Conservation (phyloP, 2,888 invertebrate genomes). For the Arctia plantaginis region DNA sequence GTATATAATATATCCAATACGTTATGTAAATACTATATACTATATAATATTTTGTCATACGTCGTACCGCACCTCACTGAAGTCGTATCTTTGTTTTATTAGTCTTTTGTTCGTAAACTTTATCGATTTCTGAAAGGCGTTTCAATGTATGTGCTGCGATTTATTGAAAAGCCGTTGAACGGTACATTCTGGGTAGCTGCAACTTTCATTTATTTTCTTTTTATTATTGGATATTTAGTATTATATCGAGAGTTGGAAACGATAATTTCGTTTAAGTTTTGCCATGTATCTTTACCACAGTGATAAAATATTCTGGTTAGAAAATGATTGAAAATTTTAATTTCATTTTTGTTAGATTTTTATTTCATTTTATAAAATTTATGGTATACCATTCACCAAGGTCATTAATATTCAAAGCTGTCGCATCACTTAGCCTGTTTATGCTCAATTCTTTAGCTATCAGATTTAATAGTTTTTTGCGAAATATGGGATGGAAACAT, state of each 20-base stretch:
- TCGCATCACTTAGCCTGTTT: neutral
- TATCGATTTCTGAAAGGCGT: constrained; percentile 39
- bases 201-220: constrained; percentile 16
- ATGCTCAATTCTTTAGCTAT: neutral
- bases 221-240: constrained; percentile 4
- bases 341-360: neutral
- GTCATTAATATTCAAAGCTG: no score
- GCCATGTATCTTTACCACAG: neutral
- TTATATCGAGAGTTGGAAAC: neutral
- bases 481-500: neutral
- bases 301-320: neutral
- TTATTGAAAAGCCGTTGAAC: constrained; percentile 27
- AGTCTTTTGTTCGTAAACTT: constrained; percentile 30
- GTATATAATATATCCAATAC: neutral
- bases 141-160: constrained; percentile 39
- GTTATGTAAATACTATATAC: no score
- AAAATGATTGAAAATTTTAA: neutral
- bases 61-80: constrained; percentile 11
- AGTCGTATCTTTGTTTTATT: constrained; percentile 35
- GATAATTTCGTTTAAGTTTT: neutral
- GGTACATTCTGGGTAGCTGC: neutral
- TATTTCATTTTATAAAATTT: neutral
- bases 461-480: neutral
- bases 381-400: neutral
- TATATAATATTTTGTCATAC: neutral